Evolutionary conservation across 2,888 invertebrate genomes (phyloP).

Genomic region (Oegoconia quadripuncta): DNA sequence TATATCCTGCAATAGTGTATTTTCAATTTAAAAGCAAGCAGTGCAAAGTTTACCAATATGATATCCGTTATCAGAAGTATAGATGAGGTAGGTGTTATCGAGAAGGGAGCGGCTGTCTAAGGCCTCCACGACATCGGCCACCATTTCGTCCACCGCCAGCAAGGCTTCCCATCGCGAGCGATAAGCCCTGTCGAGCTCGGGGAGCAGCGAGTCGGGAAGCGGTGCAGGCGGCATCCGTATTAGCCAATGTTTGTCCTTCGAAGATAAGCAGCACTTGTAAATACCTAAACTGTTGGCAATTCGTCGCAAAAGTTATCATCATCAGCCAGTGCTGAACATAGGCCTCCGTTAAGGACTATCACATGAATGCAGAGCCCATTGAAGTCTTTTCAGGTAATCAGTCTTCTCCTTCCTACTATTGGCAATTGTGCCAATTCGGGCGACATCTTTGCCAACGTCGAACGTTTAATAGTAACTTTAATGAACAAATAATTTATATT

Average conservation of each 20-base stretch:
- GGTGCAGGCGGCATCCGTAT: constrained; percentile 83
- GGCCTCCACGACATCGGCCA: constrained; percentile 80
- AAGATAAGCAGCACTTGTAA: neutral
- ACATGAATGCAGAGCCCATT: too few species aligned
- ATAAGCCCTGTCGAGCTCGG: constrained; percentile 84
- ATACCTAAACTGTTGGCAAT: neutral
- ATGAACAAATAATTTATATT: too few species aligned
- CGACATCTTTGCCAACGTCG: too few species aligned
- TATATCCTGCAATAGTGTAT: too few species aligned
- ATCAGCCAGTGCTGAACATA: too few species aligned
- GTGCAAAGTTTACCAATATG: constrained; percentile 88
- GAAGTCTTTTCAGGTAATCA: too few species aligned
- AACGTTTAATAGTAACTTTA: too few species aligned
- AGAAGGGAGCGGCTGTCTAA: constrained; percentile 76
- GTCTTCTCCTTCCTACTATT: too few species aligned
- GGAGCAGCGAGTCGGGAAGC: constrained; percentile 79
- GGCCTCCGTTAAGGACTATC: too few species aligned
- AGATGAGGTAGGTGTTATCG: constrained; percentile 89
- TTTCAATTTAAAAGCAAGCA: too few species aligned
- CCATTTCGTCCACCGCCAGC: constrained; percentile 92
- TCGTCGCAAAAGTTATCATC: too few species aligned
- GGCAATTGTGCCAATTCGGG: too few species aligned
- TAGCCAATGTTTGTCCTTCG: constrained; percentile 92
- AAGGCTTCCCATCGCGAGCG: constrained; percentile 88
- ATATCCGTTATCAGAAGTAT: constrained; percentile 94